Evolutionary conservation across 2,888 invertebrate species (phyloP).

Genomic region (Andrena flavipes): DNA sequence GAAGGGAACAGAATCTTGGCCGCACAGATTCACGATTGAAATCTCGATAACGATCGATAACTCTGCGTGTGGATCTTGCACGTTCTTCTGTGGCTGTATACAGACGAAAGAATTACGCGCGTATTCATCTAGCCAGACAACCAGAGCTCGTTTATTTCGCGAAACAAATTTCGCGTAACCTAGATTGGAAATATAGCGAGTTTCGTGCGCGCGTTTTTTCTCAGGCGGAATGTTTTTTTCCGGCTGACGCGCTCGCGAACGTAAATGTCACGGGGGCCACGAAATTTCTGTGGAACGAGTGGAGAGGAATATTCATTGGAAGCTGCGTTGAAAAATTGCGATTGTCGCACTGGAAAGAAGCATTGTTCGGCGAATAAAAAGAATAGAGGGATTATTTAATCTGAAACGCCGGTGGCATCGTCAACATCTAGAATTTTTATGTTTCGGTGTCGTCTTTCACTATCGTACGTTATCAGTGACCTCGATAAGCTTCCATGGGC

Average conservation of each 20-base stretch:
- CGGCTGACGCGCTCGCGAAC: not conserved
- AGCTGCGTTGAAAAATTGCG: not conserved
- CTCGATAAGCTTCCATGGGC: constrained; percentile 19
- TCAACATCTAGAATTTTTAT: not conserved
- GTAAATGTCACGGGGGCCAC: constrained; percentile 4
- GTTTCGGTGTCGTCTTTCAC: not conserved
- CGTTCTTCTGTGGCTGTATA: constrained; percentile 8
- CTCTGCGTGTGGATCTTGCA: constrained; percentile 1
- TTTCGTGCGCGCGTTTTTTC: constrained; percentile 29
- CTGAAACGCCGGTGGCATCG: not conserved
- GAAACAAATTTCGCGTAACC: constrained; percentile 60
- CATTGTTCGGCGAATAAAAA: not conserved
- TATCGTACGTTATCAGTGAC: constrained; percentile 19
- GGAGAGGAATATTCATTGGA: not conserved
- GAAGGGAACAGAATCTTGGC: not conserved
- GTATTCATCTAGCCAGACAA: constrained; percentile 51
- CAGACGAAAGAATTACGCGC: constrained; percentile 38
- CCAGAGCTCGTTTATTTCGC: constrained; percentile 52
- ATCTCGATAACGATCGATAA: constrained; percentile 32
- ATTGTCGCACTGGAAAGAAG: not conserved
- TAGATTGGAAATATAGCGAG: constrained; percentile 38
- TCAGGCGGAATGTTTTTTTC: constrained; percentile 9
- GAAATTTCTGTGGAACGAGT: not conserved
- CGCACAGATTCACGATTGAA: constrained; percentile 23
- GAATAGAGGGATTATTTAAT: not conserved